Base-by-base conservation (phyloP, 2,888 invertebrate species). In the Keiferia lycopersicella region DNA sequence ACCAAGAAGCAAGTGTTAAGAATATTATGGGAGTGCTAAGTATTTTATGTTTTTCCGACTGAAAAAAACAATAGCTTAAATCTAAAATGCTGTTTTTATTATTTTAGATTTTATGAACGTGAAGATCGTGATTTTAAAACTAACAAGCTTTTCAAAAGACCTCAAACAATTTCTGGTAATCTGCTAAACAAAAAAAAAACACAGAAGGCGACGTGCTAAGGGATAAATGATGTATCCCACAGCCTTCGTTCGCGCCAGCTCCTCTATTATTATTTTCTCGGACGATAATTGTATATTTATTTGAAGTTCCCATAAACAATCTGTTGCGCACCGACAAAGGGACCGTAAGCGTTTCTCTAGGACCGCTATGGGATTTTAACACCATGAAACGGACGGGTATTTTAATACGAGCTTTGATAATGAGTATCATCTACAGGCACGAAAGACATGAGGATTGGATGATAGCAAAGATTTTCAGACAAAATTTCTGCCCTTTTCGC, bases 271-370 rank as follows among this genome's bases (percentile, higher is more conserved):
- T 64, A 63, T 63, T 14, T 41, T 22, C 56, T 30, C 20, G 58
- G 41, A 41, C 18, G 57, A 71, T 73, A 74, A 68, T 67, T 69
- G 63, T 67, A 69, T 73, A 70, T 78, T 76, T 72, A 71, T 68
- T 70, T 70, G 68, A 69, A 65, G 65, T 62, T 69, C 65, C 41
- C 64, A 61, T 64, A 71, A 75, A 76, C 70, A 71, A 70, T 68
- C n/a, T 59, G 39, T 68, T 62, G 64, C 59, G 60, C 64, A 59
- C 64, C 66, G 66, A 65, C 64, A 66, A 68, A 70, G 60, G 65
- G 62, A 65, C 38, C 38, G 26, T 64, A 64, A 62, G 61, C 58
- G 62, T 66, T 61, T 58, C 50, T 48, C 50, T 12, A 26, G 61
- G 61, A 64, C 64, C 58, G 61, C 61, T 61, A 63, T 34, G 16